Conservation (phyloP, 2,797 vertebrate genomes). For the Muscicapa comitata region DNA sequence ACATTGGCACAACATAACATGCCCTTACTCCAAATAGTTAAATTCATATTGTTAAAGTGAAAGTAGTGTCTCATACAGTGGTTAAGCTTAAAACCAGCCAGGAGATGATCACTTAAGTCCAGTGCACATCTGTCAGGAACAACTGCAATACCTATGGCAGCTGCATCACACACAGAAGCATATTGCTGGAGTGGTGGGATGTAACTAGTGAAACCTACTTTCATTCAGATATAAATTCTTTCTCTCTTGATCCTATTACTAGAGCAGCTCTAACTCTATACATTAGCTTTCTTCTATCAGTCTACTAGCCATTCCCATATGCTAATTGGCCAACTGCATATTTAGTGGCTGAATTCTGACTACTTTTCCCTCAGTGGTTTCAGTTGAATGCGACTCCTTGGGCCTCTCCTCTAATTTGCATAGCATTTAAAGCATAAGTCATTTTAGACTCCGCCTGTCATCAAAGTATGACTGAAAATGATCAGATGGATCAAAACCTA, state of each 20-base stretch:
- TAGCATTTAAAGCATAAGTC: background rate
- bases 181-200: background rate
- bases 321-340: background rate
- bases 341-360: background rate
- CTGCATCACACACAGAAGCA: background rate
- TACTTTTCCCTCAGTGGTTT: background rate
- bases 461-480: background rate
- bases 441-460: background rate
- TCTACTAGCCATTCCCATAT: background rate
- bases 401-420: background rate
- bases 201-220: background rate
- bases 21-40: background rate
- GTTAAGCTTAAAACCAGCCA: background rate
- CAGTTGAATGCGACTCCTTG: background rate
- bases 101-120: background rate
- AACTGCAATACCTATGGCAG: background rate
- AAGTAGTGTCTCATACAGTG: background rate
- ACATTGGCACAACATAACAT: background rate
- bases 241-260: background rate
- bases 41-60: background rate
- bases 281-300: background rate
- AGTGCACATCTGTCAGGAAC: background rate
- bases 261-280: background rate
- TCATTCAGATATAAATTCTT: background rate
- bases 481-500: background rate